A percentile compares a stretch with the other conserved stretches of the same genome.
phyloP scores from a whole-genome alignment of 1,140 invertebrate species.

The Onthophagus taurus region DNA sequence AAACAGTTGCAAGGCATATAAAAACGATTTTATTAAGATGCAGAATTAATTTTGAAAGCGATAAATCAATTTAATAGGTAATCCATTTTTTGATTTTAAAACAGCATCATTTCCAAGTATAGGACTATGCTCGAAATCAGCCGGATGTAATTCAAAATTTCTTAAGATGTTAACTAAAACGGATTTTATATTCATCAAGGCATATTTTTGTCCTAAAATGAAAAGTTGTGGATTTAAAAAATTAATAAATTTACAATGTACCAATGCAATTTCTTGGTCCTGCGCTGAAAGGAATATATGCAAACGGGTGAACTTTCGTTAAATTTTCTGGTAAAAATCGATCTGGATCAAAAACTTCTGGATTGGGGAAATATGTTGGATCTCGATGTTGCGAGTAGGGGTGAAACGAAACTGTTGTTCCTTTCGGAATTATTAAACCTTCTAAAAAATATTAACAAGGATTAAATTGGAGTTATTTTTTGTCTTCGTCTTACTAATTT shows the following conservation, averaged over 20 bases:
- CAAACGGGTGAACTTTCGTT: background rate
- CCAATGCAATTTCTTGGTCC: background rate
- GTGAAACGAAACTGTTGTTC: constrained; percentile 42
- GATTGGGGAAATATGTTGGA: background rate
- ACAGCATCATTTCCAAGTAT: background rate
- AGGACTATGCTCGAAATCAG: too few species aligned
- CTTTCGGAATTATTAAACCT: constrained; percentile 39
- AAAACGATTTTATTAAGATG: too few species aligned
- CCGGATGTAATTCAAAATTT: background rate
- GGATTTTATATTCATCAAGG: background rate
- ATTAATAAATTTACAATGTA: background rate
- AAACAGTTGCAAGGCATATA: too few species aligned
- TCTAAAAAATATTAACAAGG: constrained; percentile 20
- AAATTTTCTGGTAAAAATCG: background rate
- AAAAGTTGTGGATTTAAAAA: background rate
- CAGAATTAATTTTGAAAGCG: too few species aligned
- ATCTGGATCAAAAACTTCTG: background rate
- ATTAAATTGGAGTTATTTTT: background rate
- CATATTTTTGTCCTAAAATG: background rate
- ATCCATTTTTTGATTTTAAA: background rate
- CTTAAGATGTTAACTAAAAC: background rate
- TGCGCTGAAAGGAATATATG: background rate
- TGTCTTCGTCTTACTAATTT: constrained; percentile 46
- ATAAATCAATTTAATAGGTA: too few species aligned
- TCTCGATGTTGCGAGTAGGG: constrained; percentile 20